Percentiles rank a stretch among this genome's conserved stretches.
Evolutionary conservation across 2,797 vertebrate genomes (phyloP).

Genomic region (Hephaestus fuliginosus): DNA sequence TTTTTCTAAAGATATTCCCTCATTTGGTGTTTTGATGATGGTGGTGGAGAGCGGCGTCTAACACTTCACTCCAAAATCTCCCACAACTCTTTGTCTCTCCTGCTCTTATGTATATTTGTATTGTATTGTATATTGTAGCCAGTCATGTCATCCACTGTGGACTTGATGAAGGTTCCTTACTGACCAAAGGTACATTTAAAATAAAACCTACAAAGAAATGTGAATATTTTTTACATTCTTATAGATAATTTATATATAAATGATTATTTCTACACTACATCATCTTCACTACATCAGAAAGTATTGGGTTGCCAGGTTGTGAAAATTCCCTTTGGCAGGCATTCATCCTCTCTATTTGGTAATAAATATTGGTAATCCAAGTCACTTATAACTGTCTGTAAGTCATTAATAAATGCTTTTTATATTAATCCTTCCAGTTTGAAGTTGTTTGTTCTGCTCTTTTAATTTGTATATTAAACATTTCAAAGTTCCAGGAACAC

Average conservation of each 20-base stretch:
- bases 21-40: too few relatives aligned
- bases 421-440: background rate
- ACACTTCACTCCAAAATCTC: too few relatives aligned
- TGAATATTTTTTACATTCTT: too few relatives aligned
- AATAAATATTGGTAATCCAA: background rate
- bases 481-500: background rate
- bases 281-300: background rate
- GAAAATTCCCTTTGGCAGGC: background rate
- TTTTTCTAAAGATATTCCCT: too few relatives aligned
- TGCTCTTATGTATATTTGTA: too few relatives aligned
- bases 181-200: background rate
- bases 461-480: background rate
- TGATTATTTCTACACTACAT: background rate
- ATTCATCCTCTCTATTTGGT: too few relatives aligned
- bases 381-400: background rate
- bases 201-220: background rate
- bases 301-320: background rate
- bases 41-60: too few relatives aligned
- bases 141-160: background rate
- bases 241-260: background rate
- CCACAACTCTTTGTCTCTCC: too few relatives aligned
- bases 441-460: background rate
- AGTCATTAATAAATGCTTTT: background rate
- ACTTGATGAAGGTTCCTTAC: background rate
- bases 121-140: background rate